Evolutionary conservation across 2,113 vertebrate species (phyloP).

Genomic region (Nibea albiflora): DNA sequence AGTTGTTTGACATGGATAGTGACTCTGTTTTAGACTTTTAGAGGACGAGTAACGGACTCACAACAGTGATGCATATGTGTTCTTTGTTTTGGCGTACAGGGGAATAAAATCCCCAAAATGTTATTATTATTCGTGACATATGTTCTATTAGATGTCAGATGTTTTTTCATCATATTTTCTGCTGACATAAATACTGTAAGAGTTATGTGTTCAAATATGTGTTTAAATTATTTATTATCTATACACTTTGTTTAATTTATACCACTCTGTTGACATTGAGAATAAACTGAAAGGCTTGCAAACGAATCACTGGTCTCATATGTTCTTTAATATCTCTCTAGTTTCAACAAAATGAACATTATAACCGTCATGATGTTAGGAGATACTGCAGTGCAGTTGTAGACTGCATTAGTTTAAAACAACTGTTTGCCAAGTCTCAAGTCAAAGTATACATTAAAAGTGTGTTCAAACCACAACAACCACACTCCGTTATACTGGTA

Average conservation of each 20-base stretch:
- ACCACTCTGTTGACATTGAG: not conserved
- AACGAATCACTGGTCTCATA: not conserved
- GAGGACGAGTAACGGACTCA: not conserved
- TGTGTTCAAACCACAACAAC: not conserved
- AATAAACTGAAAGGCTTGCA: conserved; percentile 18
- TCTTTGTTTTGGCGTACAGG: not conserved
- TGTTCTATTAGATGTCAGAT: conserved; percentile 25
- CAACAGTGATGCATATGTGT: not conserved
- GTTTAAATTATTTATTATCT: not conserved
- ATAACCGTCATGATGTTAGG: not conserved
- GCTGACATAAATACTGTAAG: not conserved
- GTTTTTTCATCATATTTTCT: not conserved
- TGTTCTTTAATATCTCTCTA: not conserved
- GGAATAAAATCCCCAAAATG: not conserved
- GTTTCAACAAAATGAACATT: not conserved
- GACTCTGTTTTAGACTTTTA: conserved; percentile 58
- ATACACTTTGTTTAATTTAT: not conserved
- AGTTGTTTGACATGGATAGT: conserved; percentile 76
- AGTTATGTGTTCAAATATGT: not conserved
- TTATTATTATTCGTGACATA: not conserved
- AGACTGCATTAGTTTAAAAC: not conserved
- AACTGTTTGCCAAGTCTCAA: not conserved
- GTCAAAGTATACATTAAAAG: not conserved
- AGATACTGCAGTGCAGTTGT: not conserved
- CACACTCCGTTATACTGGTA: not conserved